A percentile compares a stretch with the other conserved stretches of the same genome.
Conservation (phyloP, 2,797 vertebrate genomes). For the Mus caroli region DNA sequence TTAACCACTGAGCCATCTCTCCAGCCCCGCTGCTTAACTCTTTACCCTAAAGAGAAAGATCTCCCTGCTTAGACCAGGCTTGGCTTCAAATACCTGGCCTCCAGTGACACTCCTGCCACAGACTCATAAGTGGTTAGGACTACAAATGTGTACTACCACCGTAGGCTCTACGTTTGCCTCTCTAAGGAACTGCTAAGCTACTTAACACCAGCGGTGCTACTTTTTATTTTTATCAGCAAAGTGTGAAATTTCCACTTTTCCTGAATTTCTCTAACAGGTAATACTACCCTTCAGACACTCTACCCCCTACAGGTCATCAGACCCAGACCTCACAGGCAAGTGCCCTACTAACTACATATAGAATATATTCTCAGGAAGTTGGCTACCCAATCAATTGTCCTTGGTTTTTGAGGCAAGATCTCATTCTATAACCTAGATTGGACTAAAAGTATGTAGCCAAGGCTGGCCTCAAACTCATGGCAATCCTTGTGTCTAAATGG, state of each 20-base stretch:
- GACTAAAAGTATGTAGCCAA: background rate
- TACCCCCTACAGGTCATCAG: background rate
- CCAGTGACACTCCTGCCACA: background rate
- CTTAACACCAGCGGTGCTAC: background rate
- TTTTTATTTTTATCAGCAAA: background rate
- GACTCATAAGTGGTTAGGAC: background rate
- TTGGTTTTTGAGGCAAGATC: background rate
- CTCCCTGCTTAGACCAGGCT: background rate
- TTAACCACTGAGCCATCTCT: no score
- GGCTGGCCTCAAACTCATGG: background rate
- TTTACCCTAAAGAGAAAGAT: no score
- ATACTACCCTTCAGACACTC: background rate
- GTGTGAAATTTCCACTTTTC: background rate
- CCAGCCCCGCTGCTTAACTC: no score
- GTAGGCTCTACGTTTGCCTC: background rate
- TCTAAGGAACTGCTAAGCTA: slow-evolving; percentile 20
- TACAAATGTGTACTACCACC: background rate
- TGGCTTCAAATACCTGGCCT: background rate
- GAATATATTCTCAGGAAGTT: background rate
- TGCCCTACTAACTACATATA: background rate
- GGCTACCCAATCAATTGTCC: background rate
- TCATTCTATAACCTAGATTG: background rate
- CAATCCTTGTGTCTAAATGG: background rate
- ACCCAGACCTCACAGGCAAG: background rate
- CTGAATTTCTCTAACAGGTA: background rate